Evolutionary conservation across 1,140 invertebrate genomes (phyloP), one percentile per base, ranked within the genome.

Genomic region (Scaptomyza montana): DNA sequence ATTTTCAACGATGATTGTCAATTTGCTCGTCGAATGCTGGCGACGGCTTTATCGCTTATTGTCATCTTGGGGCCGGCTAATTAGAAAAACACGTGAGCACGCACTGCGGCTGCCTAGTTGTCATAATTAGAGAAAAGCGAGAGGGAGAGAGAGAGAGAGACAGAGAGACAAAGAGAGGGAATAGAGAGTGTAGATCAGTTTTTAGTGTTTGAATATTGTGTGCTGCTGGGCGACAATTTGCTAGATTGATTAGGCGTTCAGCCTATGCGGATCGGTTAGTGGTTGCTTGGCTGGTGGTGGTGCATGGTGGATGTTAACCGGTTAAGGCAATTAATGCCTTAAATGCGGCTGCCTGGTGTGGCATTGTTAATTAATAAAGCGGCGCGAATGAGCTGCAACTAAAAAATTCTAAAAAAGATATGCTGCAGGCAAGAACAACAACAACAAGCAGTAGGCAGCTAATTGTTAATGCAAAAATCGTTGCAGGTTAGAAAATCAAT

Each of bases 391-490:
- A 56, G 71, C 67, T 64, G n/a, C 46, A 63, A 51, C 71, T 33
- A 21, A 33, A 36, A 68, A 8, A 55, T 54, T 54, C 33, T 36
- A 36, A 36, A 36, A 36, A 33, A 28, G 49, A 0, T 9, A 0
- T 9, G 41, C 51, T 12, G n/a, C 25, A 60, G 59, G 13, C 16
- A 28, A 36, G 36, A 41, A 2, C 25, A 5, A 28, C 36, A 49
- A 4, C 12, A 10, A 36, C 50, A 25, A 25, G 3, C 41, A 13
- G 47, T 16, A 30, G 25, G 21, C 51, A 56, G 65, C 69, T 89
- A 89, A 87, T 87, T 89, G 85, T 89, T 89, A 89, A 89, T 89
- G 84, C 84, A 89, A 89, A 89, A 89, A 89, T 89, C 84, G 84
- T 89, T 89, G 80, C 84, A 80, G 84, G 84, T 89, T 89, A 89